Evolutionary conservation across 2,888 invertebrate species (phyloP), one percentile per base, ranked within the genome.

Genomic region (Polydrusus cervinus): DNA sequence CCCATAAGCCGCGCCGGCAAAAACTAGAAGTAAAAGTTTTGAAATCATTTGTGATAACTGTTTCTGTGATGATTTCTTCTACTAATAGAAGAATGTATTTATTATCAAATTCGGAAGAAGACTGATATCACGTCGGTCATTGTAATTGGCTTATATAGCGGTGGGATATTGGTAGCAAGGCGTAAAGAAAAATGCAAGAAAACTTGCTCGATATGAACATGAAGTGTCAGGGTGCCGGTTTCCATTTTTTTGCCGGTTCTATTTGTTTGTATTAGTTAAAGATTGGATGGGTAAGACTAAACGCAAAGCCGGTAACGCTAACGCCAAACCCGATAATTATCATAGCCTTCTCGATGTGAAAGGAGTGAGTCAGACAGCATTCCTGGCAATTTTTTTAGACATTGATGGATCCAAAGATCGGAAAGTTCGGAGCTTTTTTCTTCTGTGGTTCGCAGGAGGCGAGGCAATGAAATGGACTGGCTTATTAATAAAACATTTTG

Each of bases 201-300:
- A 70, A 69, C 70, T 65, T 49, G 74, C 64, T 66, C 18, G 57
- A 57, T 49, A 25, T 40, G 64, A 67, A 57, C 40, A 25, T 40
- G 64, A 67, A 30, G 45, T 72, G 72, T 74, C 68, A 64, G 74
- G 62, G 62, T 69, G 68, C 62, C 74, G 47, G 73, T 53, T 73
- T 51, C 16, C 25, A 55, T 43, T 71, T 70, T 71, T 71, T 64
- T 38, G 16, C 47, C 9, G 6, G 1, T 47, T 14, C 25, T 9
- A 25, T 18, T 9, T 25, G 30, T 47, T 62, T 20, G 62, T 2
- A 43, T 47, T 62, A 45, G 43, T 62, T 13, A 8, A 34, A 34
- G 10, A 9, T 53, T 53, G 16, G 53, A 2, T 0, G 3, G 13
- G 10, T 13, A 55, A 14, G 14, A 34, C 14, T 10, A 14, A 14